phyloP scores from a whole-genome alignment of 2,888 invertebrate genomes.

The Acleris laterana region DNA sequence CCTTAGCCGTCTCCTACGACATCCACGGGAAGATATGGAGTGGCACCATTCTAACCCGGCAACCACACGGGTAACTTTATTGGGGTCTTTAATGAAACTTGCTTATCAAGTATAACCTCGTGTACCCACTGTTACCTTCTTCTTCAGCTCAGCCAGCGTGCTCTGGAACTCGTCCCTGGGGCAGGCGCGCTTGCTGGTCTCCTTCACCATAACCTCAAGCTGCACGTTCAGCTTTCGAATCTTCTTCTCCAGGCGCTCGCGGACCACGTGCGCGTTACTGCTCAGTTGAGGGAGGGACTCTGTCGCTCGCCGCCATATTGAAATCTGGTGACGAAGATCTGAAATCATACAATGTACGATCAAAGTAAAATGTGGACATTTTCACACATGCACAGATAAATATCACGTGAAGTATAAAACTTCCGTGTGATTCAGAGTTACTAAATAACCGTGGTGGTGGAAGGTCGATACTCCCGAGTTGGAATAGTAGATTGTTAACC shows the following conservation, averaged over 20 bases:
- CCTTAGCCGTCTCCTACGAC: no score
- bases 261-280: conserved; percentile 90
- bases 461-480: no score
- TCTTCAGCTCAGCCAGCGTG: conserved; percentile 87
- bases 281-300: conserved; percentile 90
- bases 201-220: conserved; percentile 84
- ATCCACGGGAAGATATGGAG: no score
- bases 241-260: conserved; percentile 88
- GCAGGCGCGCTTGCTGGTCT: conserved; percentile 58
- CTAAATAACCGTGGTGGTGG: no score
- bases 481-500: no score
- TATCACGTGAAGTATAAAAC: no score
- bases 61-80: no score
- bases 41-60: no score
- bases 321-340: conserved; percentile 91
- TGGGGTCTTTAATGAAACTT: no score
- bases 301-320: conserved; percentile 90
- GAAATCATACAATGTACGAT: conserved; percentile 55
- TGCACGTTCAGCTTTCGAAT: conserved; percentile 86
- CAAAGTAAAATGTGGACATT: neutral
- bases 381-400: neutral
- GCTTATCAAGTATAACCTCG: neutral
- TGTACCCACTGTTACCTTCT: conserved; percentile 67
- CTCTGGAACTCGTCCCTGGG: conserved; percentile 81
- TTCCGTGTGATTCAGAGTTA: no score